A percentile compares a stretch with the other conserved stretches of the same genome.
These are phyloP conservation scores for Mustelus asterias DNA, from an alignment of 2,113 vertebrate genomes.

Conservation along the genomic window DNA sequence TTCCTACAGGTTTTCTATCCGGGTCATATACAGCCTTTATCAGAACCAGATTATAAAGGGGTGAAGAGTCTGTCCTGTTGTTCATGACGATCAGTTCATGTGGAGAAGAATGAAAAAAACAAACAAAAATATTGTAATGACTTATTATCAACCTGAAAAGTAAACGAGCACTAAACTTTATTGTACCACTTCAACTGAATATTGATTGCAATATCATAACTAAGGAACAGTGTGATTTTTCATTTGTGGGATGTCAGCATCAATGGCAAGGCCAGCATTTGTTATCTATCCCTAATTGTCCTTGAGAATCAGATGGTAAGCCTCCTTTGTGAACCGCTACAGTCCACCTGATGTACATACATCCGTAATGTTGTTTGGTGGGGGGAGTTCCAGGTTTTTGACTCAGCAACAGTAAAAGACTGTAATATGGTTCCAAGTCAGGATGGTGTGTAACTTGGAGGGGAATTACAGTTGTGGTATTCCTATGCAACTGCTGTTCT, in stretches of 20 bases:
- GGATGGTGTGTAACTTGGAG: background rate
- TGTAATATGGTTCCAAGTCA: background rate
- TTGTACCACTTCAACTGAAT: background rate
- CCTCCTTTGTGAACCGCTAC: background rate
- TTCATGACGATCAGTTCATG: background rate
- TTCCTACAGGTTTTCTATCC: background rate
- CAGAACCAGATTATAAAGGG: background rate
- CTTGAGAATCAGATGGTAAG: background rate
- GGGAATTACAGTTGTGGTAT: background rate
- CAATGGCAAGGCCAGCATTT: background rate
- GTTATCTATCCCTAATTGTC: background rate
- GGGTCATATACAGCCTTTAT: background rate
- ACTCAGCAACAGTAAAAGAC: background rate
- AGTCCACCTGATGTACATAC: background rate
- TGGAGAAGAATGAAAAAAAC: background rate
- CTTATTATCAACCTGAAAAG: background rate
- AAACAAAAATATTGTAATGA: background rate
- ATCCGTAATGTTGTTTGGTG: background rate
- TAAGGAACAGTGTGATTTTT: background rate
- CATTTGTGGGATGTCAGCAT: background rate
- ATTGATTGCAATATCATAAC: background rate
- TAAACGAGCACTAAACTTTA: background rate
- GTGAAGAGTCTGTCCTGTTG: background rate
- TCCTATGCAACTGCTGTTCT: background rate
- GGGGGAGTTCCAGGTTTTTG: background rate